phyloP scores from a whole-genome alignment of 2,113 vertebrate genomes.

The Colistium nudipinnis region DNA sequence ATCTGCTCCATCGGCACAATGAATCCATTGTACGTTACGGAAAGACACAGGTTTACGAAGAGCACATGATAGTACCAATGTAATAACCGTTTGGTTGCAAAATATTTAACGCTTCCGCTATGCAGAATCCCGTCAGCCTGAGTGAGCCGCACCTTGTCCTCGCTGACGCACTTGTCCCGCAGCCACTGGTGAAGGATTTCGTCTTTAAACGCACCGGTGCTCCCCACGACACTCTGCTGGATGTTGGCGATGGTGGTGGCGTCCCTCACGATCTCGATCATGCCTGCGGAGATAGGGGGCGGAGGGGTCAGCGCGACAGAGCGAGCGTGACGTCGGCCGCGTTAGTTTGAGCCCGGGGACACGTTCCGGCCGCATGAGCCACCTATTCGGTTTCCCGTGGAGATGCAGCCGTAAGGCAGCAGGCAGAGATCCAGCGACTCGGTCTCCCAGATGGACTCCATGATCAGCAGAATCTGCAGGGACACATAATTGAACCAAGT shows the following conservation, averaged over 20 bases:
- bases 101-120: too few species aligned
- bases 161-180: conserved; percentile 90
- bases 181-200: conserved; percentile 98
- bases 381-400: conserved; percentile 98
- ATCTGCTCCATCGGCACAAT: background rate
- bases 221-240: conserved; percentile 97
- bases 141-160: conserved; percentile 87
- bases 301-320: background rate
- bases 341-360: background rate
- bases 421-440: conserved; percentile 95
- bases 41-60: too few species aligned
- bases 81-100: too few species aligned
- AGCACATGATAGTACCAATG: too few species aligned
- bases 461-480: conserved; percentile 93
- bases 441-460: conserved; percentile 98
- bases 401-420: conserved; percentile 96
- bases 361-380: background rate
- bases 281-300: conserved; percentile 80
- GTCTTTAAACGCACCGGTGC: conserved; percentile 96
- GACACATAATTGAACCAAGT: background rate
- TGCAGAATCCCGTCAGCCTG: background rate
- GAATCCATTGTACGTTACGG: background rate
- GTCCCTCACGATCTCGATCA: conserved; percentile 98
- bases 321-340: too few species aligned
- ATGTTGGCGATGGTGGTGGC: conserved; percentile 99